phyloP scores from a whole-genome alignment of 2,113 vertebrate species.

The Dinomys branickii region DNA sequence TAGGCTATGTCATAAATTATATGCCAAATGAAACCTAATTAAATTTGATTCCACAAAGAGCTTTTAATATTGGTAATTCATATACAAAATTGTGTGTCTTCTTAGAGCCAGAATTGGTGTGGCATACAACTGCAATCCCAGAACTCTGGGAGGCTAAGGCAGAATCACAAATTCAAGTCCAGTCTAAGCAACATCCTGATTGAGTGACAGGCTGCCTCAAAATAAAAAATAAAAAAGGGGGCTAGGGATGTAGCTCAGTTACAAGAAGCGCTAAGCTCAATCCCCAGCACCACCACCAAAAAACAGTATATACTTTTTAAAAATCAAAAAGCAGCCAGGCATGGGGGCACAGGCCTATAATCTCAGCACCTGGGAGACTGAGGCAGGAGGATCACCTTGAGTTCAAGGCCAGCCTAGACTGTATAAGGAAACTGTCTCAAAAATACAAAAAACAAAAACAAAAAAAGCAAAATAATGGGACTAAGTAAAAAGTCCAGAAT shows the following conservation, averaged over 20 bases:
- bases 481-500: neutral
- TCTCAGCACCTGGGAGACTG: neutral
- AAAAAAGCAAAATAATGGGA: neutral
- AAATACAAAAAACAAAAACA: neutral
- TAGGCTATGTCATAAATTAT: neutral
- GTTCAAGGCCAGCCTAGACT: neutral
- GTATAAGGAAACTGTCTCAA: too few species aligned
- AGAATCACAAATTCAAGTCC: neutral
- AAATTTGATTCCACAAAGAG: neutral
- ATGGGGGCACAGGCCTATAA: neutral
- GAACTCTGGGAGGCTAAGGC: neutral
- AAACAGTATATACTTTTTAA: neutral
- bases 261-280: neutral
- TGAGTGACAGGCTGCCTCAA: neutral
- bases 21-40: slow-evolving; percentile 18
- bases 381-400: neutral
- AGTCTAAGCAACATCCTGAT: neutral
- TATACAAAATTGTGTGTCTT: neutral
- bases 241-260: neutral
- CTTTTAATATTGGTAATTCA: neutral
- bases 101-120: neutral
- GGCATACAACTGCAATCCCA: neutral
- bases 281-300: neutral
- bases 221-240: neutral
- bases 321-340: too few species aligned